These are phyloP conservation scores for Xenus cinereus DNA, from an alignment of 2,113 vertebrate species.

Conservation along the genomic window DNA sequence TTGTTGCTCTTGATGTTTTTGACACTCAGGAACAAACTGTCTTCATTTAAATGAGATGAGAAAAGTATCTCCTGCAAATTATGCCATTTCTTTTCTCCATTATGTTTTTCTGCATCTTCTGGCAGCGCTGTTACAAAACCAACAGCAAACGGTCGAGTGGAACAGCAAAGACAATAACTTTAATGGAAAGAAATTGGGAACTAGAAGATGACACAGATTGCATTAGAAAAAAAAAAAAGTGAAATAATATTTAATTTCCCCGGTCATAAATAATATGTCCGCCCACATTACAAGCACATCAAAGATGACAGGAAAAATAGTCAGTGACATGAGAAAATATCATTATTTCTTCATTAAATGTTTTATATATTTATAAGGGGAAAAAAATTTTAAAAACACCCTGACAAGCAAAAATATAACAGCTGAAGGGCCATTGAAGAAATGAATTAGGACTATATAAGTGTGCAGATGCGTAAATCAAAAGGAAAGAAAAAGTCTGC, in stretches of 20 bases:
- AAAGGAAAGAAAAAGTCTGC: not conserved
- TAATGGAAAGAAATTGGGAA: conserved; percentile 75
- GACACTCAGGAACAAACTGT: conserved; percentile 73
- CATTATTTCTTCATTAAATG: conserved; percentile 79
- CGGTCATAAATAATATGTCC: conserved; percentile 79
- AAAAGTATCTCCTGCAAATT: conserved; percentile 76
- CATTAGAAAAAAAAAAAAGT: conserved; percentile 61
- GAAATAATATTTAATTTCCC: conserved; percentile 82
- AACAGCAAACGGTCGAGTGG: conserved; percentile 64
- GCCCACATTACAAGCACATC: conserved; percentile 74
- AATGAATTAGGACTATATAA: conserved; percentile 41
- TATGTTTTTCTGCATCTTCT: conserved; percentile 67
- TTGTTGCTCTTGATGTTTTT: conserved; percentile 69
- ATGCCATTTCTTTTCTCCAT: conserved; percentile 73
- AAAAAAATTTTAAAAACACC: not conserved
- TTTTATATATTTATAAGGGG: conserved; percentile 30
- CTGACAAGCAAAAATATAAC: conserved; percentile 50
- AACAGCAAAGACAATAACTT: conserved; percentile 78
- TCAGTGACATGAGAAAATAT: conserved; percentile 69
- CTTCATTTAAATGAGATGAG: conserved; percentile 76
- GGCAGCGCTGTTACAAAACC: conserved; percentile 62
- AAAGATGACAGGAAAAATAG: conserved; percentile 74
- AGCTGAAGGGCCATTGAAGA: conserved; percentile 23
- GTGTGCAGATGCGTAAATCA: not conserved
- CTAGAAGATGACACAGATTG: conserved; percentile 72